Conservation (phyloP, 2,113 vertebrate species). For the Pipa parva region DNA sequence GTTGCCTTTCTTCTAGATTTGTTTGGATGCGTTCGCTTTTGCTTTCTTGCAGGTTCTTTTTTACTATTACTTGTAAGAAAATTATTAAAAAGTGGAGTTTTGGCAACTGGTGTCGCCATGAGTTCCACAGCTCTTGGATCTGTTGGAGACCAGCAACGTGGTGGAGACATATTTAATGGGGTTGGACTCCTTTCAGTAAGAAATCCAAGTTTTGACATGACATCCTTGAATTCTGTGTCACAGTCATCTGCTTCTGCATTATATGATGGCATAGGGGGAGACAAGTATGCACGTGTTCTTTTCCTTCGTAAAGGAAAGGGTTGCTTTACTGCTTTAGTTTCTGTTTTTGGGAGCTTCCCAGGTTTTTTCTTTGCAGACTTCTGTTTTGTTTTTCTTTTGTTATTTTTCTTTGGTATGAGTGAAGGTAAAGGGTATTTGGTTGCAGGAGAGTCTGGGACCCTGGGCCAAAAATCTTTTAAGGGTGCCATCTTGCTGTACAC, state of each 20-base stretch:
- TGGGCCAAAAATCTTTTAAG: conserved; percentile 94
- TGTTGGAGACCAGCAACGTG: conserved; percentile 96
- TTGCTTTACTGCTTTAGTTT: conserved; percentile 64
- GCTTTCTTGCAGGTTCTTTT: conserved; percentile 53
- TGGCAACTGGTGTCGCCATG: conserved; percentile 67
- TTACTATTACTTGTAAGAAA: conserved; percentile 59
- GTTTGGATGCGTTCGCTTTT: conserved; percentile 61
- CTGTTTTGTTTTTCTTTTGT: conserved; percentile 83
- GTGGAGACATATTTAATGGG: conserved; percentile 82
- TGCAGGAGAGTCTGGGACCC: conserved; percentile 86
- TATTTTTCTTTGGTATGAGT: conserved; percentile 82
- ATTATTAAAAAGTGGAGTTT: conserved; percentile 66
- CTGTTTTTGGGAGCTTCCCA: conserved; percentile 65
- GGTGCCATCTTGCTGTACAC: conserved; percentile 86
- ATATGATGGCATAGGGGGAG: conserved; percentile 79
- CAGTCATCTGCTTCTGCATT: conserved; percentile 82
- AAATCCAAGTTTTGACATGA: conserved; percentile 94
- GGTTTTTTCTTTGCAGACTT: conserved; percentile 76
- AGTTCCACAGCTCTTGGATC: conserved; percentile 77
- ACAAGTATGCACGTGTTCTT: conserved; percentile 64
- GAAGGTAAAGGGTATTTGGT: conserved; percentile 83
- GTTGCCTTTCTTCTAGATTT: conserved; percentile 69
- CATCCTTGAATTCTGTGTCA: conserved; percentile 80
- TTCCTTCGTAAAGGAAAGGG: conserved; percentile 66
- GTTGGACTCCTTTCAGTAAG: conserved; percentile 89